phyloP scores from a whole-genome alignment of 1,140 invertebrate genomes.

The Polypedilum pembai region DNA sequence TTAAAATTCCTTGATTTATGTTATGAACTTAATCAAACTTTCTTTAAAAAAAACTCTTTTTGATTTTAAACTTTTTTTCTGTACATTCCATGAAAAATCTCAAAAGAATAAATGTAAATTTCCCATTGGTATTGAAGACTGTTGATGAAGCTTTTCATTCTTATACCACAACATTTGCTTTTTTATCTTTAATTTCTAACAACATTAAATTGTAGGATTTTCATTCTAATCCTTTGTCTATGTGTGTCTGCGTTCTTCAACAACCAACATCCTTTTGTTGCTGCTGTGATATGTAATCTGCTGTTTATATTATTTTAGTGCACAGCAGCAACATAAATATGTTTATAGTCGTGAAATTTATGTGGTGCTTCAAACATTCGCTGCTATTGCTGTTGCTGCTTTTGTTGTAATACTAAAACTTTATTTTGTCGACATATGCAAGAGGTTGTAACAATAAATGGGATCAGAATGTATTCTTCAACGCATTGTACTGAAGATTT shows the following conservation, averaged over 20 bases:
- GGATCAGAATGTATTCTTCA: background rate
- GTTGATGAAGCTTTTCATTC: background rate
- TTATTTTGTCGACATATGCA: background rate
- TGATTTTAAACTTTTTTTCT: no score
- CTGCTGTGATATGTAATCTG: no score
- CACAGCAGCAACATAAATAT: background rate
- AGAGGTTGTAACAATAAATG: slow-evolving; percentile 1
- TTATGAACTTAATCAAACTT: no score
- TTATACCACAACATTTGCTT: background rate
- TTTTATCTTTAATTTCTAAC: background rate
- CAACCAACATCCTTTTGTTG: background rate
- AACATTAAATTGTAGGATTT: background rate
- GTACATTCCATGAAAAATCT: background rate
- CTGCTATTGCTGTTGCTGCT: background rate
- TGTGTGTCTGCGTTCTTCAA: background rate
- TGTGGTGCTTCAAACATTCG: background rate
- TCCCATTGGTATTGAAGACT: background rate
- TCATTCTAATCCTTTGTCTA: background rate
- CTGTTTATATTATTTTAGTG: background rate
- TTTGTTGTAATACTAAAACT: background rate
- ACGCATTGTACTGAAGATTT: slow-evolving; percentile 10
- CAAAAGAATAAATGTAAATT: background rate
- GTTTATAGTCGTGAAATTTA: slow-evolving; percentile 13
- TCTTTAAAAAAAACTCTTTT: no score
- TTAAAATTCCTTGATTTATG: no score